Conservation (phyloP, 2,113 vertebrate species). For the Phalacrocorax brasilianus region DNA sequence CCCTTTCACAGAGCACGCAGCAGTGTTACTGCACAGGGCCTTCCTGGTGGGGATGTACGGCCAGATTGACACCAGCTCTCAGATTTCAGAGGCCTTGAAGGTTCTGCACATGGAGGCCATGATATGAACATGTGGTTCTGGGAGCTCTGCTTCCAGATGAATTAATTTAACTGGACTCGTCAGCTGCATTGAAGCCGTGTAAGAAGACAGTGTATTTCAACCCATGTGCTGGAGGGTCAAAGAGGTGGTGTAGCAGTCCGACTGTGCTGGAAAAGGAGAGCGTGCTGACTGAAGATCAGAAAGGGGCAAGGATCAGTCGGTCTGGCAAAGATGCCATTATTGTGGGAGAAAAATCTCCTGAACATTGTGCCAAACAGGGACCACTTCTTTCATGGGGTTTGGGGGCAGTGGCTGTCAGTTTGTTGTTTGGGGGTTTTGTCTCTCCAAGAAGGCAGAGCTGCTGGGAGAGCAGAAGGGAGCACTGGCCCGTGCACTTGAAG, state of each 20-base stretch:
- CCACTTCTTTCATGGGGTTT: not conserved
- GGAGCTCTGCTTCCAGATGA: not conserved
- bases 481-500: not conserved
- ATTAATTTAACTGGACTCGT: not conserved
- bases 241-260: not conserved
- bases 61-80: constrained; percentile 93
- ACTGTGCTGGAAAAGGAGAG: not conserved
- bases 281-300: not conserved
- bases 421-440: not conserved
- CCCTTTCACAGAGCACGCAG: constrained; percentile 84
- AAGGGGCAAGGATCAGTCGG: not conserved
- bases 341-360: not conserved
- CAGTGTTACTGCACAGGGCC: constrained; percentile 90
- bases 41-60: constrained; percentile 96
- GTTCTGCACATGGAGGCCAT: constrained; percentile 94
- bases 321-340: not conserved
- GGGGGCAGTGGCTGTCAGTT: not conserved
- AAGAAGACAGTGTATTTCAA: not conserved
- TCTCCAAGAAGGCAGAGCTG: not conserved
- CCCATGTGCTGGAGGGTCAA: not conserved
- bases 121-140: constrained; percentile 68
- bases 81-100: constrained; percentile 94
- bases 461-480: not conserved
- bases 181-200: not conserved
- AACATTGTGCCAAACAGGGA: constrained; percentile 1